Evolutionary conservation across 2,797 vertebrate genomes (phyloP).

Genomic region (Peromyscus melanophrys): DNA sequence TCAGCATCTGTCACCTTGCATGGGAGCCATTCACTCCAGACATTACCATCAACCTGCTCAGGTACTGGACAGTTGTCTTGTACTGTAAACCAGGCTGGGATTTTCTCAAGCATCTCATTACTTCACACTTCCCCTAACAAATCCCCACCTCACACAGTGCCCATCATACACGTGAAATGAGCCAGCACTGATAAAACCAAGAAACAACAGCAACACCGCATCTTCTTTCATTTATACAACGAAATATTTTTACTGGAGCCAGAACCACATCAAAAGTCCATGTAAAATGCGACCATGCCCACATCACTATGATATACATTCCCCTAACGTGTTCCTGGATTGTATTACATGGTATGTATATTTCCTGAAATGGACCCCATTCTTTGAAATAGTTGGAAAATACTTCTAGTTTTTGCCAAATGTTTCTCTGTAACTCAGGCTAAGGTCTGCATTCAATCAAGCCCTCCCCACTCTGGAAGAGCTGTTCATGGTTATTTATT

Average conservation of each 20-base stretch:
- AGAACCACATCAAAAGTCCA: neutral
- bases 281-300: neutral
- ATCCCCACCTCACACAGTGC: neutral
- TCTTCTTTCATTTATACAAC: neutral
- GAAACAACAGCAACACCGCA: neutral
- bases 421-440: neutral
- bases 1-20: constrained; percentile 27
- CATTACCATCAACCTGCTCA: neutral
- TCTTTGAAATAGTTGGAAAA: constrained; percentile 60
- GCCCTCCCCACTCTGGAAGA: neutral
- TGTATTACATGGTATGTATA: neutral
- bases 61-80: neutral
- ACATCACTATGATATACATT: neutral
- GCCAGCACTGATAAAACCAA: neutral
- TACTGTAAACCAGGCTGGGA: neutral
- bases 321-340: neutral
- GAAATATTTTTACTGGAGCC: constrained; percentile 7
- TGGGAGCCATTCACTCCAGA: neutral
- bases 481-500: neutral
- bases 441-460: constrained; percentile 41
- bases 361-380: constrained; percentile 46
- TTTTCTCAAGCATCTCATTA: constrained; percentile 39
- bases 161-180: neutral
- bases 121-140: neutral
- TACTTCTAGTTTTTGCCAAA: constrained; percentile 27